Base-by-base conservation (phyloP, 2,797 vertebrate species). In the Dallia pectoralis region DNA sequence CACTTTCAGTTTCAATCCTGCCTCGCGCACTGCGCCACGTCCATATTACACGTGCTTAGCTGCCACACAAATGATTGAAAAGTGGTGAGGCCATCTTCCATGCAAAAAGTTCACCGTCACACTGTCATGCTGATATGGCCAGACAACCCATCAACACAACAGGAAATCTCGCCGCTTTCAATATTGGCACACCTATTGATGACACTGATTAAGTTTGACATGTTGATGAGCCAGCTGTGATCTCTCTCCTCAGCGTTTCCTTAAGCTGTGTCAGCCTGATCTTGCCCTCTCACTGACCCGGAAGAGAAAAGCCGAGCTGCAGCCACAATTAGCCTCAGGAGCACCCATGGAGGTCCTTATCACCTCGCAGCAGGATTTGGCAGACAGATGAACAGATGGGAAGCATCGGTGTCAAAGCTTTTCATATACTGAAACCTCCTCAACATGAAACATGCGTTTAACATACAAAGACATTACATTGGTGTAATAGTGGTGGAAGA, bases 211-310 rank as follows among this genome's bases (percentile, higher is more conserved):
- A 12, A n/a, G 11, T 40, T 7, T 2, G 51, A 56, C n/a, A 2
- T 36, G 15, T 32, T 49, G 14, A 71, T 12, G 27, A 61, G 4
- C 59, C 51, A 19, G 18, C 61, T 74, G 74, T 72, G 2, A 53
- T 3, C 73, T 44, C 81, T 4, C 69, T 70, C 77, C 49, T 40
- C 49, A 93, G 91, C 82, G 82, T 67, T 73, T 84, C n/a, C 49
- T 6, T 65, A 44, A 25, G 1, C 77, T 88, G 72, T 90, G 86
- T 65, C 72, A 29, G 1, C 81, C 89, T 53, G 78, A 80, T 1
- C 66, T 67, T 7, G 70, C 79, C 33, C 73, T 61, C 66, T 70
- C 66, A 0, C 19, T 70, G 4, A 78, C 47, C 29, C 62, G 2
- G 70, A 84, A 66, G 12, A 75, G 14, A 53, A 79, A 72, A 29